These are phyloP conservation scores for Drosophila subsilvestris DNA, from an alignment of 2,888 invertebrate species.

Conservation along the genomic window DNA sequence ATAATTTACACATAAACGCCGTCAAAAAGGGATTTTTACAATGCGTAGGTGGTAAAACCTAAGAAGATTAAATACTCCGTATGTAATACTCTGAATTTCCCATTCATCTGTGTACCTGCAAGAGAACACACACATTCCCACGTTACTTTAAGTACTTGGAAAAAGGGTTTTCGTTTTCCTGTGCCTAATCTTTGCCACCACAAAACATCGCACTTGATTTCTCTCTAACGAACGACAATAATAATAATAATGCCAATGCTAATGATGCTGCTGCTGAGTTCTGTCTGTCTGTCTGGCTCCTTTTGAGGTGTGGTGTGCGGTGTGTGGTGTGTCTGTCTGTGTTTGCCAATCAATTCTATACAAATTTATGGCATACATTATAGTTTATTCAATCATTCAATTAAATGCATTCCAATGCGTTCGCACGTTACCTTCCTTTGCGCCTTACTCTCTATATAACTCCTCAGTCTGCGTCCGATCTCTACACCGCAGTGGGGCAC, in stretches of 20 bases:
- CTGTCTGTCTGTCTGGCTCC: conserved; percentile 6
- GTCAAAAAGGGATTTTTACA: not conserved
- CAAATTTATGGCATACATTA: conserved; percentile 35
- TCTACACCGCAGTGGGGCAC: conserved; percentile 24
- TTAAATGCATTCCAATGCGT: conserved; percentile 73
- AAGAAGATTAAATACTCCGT: not conserved
- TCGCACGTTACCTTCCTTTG: conserved; percentile 62
- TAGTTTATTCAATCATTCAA: conserved; percentile 46
- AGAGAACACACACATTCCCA: not conserved
- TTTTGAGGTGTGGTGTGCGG: conserved; percentile 29
- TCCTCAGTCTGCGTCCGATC: conserved; percentile 24
- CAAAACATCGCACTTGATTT: not conserved
- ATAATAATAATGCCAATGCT: conserved; percentile 1
- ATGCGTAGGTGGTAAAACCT: not conserved
- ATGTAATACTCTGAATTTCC: not conserved
- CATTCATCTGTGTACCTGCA: not conserved
- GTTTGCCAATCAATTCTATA: conserved; percentile 34
- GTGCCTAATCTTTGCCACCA: not conserved
- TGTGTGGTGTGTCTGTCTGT: conserved; percentile 25
- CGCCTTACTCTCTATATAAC: conserved; percentile 24
- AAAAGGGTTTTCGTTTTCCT: not conserved
- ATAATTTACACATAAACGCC: not conserved
- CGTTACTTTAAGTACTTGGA: not conserved
- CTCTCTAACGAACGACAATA: not conserved
- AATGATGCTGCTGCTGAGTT: conserved; percentile 4